These are phyloP conservation scores for Neodon shergylaensis DNA, from an alignment of 2,113 vertebrate genomes.

Conservation along the genomic window DNA sequence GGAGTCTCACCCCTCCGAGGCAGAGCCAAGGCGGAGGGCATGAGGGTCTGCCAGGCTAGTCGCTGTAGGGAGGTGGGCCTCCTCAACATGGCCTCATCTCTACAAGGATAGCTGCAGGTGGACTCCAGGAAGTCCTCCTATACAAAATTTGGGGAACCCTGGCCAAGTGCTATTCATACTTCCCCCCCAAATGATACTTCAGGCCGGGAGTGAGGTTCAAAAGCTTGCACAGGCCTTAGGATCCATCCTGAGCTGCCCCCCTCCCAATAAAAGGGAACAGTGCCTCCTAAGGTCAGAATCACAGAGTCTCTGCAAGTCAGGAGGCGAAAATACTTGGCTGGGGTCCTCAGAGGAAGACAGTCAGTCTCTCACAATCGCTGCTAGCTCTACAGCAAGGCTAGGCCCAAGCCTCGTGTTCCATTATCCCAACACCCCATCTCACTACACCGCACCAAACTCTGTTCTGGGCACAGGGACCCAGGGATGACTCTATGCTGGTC, in stretches of 20 bases:
- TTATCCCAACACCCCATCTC: background rate
- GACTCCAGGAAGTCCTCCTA: background rate
- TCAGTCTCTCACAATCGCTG: too few species aligned
- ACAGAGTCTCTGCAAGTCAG: background rate
- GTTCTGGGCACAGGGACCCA: fast-evolving
- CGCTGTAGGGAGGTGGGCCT: background rate
- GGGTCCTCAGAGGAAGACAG: background rate
- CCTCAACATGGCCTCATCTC: background rate
- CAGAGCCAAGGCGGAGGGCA: background rate
- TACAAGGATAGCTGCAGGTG: background rate
- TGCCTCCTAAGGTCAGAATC: background rate
- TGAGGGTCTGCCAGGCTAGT: fast-evolving
- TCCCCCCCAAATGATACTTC: background rate
- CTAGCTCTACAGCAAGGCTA: background rate
- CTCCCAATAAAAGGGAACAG: background rate
- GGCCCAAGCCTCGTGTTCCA: background rate
- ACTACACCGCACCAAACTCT: background rate
- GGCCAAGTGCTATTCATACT: background rate
- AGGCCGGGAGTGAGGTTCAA: background rate
- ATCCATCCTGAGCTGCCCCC: background rate
- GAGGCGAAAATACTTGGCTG: background rate
- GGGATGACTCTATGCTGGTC: too few species aligned
- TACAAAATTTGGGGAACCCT: background rate
- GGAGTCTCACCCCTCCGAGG: background rate
- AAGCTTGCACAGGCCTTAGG: background rate